Percentiles rank a stretch among this genome's conserved stretches.
Evolutionary conservation across 2,797 vertebrate genomes (phyloP).

Genomic region (Epinephelus awoara): DNA sequence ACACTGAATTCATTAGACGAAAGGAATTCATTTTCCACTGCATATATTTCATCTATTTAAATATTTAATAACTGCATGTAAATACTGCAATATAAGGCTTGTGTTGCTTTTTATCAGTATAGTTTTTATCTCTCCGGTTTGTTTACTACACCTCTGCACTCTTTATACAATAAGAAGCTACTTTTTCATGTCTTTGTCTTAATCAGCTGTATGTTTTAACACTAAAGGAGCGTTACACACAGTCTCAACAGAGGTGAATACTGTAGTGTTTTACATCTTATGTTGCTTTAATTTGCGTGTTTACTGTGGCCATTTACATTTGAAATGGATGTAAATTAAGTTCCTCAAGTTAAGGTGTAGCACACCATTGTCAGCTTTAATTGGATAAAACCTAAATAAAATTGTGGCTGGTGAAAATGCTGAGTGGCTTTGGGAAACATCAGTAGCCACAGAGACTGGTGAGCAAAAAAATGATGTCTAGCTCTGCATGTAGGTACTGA

Average conservation of each 20-base stretch:
- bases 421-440: not conserved
- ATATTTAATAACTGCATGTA: no score
- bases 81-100: no score
- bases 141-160: no score
- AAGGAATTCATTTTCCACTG: no score
- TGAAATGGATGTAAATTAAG: not conserved
- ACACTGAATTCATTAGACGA: no score
- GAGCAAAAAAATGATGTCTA: not conserved
- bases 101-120: no score
- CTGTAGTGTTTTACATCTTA: not conserved
- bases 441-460: not conserved
- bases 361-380: conserved; percentile 1
- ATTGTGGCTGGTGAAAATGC: not conserved
- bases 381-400: not conserved
- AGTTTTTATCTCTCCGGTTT: no score
- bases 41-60: no score
- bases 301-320: not conserved
- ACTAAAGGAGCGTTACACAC: not conserved
- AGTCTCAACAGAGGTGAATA: not conserved
- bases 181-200: no score
- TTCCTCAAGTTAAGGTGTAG: not conserved
- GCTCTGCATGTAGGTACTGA: not conserved
- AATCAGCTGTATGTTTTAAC: no score
- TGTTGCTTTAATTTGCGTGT: not conserved
- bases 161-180: no score